phyloP scores from a whole-genome alignment of 2,113 vertebrate genomes.

The Nyctereutes procyonoides region DNA sequence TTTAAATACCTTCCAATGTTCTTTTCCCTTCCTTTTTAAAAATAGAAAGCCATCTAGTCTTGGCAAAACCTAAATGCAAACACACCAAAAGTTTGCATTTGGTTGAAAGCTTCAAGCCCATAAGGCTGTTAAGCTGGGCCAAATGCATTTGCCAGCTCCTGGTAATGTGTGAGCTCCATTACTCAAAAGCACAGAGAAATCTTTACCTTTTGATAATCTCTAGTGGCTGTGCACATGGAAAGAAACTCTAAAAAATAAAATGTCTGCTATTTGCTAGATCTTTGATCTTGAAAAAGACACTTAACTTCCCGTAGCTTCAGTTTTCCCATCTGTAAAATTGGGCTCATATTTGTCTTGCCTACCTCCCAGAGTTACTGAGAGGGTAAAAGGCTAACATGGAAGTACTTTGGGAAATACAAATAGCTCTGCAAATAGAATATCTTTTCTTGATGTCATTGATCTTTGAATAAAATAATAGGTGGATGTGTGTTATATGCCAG shows the following conservation, averaged over 20 bases:
- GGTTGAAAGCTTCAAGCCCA: slow-evolving; percentile 44
- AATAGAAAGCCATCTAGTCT: slow-evolving; percentile 71
- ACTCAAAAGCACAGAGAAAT: slow-evolving; percentile 17
- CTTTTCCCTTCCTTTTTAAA: slow-evolving; percentile 57
- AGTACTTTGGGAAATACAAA: neutral
- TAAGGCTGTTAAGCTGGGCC: neutral
- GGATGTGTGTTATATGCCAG: neutral
- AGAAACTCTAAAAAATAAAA: slow-evolving; percentile 36
- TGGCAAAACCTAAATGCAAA: slow-evolving; percentile 55
- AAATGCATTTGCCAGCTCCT: slow-evolving; percentile 49
- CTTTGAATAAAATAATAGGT: slow-evolving; percentile 31
- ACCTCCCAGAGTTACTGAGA: slow-evolving; percentile 14
- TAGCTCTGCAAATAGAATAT: neutral
- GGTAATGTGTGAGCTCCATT: slow-evolving; percentile 20
- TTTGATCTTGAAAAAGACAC: slow-evolving; percentile 40
- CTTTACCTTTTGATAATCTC: slow-evolving; percentile 40
- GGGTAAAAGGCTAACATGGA: neutral
- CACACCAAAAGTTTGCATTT: slow-evolving; percentile 67
- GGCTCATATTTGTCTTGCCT: neutral
- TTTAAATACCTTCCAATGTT: slow-evolving; percentile 71
- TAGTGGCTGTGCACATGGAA: slow-evolving; percentile 38
- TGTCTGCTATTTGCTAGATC: neutral
- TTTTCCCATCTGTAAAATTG: slow-evolving; percentile 38
- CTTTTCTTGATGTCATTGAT: neutral
- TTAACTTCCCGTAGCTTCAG: neutral